Conservation (phyloP, 2,797 vertebrate genomes). For the Tangara arthus region DNA sequence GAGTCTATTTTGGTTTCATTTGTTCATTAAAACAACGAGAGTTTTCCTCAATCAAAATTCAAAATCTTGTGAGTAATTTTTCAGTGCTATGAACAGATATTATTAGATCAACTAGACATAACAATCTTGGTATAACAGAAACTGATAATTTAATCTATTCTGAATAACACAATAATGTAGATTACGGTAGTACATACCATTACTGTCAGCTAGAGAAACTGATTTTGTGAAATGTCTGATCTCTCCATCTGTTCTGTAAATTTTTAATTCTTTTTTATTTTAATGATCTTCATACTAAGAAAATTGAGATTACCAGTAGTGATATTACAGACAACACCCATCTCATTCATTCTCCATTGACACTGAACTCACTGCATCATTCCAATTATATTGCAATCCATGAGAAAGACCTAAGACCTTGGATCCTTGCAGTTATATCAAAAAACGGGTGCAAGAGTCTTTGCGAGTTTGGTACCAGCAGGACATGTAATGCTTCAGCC, state of each 20-base stretch:
- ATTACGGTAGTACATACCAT: background rate
- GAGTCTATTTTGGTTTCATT: constrained; percentile 2
- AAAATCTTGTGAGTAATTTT: background rate
- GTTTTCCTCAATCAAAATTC: background rate
- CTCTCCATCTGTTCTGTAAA: background rate
- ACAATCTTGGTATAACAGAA: background rate
- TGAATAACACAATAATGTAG: background rate
- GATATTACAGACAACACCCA: background rate
- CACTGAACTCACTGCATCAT: background rate
- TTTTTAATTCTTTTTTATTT: background rate
- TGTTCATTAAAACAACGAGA: background rate
- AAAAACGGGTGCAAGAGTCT: background rate
- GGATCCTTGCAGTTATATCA: background rate
- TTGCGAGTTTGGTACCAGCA: background rate
- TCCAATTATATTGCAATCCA: background rate
- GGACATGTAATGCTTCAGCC: background rate
- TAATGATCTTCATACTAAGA: background rate
- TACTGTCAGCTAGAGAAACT: background rate
- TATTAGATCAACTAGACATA: background rate
- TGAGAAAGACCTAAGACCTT: background rate
- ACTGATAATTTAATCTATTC: background rate
- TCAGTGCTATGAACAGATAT: background rate
- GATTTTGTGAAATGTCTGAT: background rate
- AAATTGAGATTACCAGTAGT: background rate
- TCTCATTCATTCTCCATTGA: background rate